These are phyloP conservation scores for Danio rerio DNA, from an alignment of 2,113 vertebrate species.

Conservation along the genomic window DNA sequence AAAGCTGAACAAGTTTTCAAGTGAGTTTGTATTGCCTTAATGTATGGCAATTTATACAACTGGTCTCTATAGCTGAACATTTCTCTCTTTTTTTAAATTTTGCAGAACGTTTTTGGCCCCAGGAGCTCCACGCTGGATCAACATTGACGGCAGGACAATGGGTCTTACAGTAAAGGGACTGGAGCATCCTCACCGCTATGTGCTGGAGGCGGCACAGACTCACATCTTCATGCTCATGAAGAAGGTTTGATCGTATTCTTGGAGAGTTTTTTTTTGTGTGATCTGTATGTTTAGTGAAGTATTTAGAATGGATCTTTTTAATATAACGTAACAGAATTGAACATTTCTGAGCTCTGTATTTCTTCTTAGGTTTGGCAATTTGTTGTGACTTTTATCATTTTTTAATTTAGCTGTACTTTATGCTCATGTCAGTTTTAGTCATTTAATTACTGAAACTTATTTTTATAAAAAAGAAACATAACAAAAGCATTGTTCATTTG, in stretches of 20 bases:
- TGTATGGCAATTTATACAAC: too few species aligned
- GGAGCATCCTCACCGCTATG: slow-evolving; percentile 91
- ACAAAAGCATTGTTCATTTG: too few species aligned
- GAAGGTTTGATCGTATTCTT: slow-evolving; percentile 78
- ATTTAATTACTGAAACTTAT: too few species aligned
- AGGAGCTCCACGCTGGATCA: slow-evolving; percentile 95
- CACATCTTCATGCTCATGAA: slow-evolving; percentile 99
- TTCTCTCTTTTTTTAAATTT: background rate
- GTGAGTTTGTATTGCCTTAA: slow-evolving; percentile 69
- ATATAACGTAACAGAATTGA: background rate
- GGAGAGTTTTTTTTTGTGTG: slow-evolving; percentile 18
- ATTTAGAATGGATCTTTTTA: background rate
- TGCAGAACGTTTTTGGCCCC: slow-evolving; percentile 91
- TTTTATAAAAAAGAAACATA: too few species aligned
- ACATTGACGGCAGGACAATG: slow-evolving; percentile 97
- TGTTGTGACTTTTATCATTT: too few species aligned
- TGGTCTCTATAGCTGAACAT: background rate
- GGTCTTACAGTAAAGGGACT: slow-evolving; percentile 93
- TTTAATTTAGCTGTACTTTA: too few species aligned
- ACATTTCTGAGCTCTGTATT: background rate
- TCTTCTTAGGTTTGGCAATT: too few species aligned
- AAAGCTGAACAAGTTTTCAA: slow-evolving; percentile 75
- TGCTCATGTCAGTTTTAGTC: too few species aligned
- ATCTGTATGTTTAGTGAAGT: background rate
- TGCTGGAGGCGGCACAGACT: slow-evolving; percentile 93